Percentiles rank a stretch among this genome's conserved stretches.
Conservation (phyloP, 2,797 vertebrate species). For the Muscicapa striata region DNA sequence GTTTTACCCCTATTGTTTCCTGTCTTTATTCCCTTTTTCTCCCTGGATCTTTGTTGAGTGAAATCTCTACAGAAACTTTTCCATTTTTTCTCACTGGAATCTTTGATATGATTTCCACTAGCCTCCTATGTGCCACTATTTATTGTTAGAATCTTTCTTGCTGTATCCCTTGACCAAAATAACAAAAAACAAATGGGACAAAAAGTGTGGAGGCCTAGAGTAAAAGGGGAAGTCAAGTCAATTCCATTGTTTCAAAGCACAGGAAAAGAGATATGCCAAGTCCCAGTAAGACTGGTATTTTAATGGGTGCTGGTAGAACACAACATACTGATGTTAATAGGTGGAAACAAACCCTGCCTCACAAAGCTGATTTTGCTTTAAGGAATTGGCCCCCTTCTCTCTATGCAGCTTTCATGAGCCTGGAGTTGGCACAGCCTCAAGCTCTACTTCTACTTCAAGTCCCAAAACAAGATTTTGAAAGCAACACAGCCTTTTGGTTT, state of each 20-base stretch:
- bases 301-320: neutral
- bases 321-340: neutral
- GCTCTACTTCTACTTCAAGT: neutral
- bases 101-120: neutral
- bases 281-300: neutral
- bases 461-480: constrained; percentile 45
- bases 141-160: neutral
- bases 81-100: neutral
- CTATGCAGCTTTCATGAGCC: neutral
- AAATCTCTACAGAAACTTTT: neutral
- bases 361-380: neutral
- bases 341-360: neutral
- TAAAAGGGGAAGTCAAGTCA: neutral
- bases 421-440: constrained; percentile 20
- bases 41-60: neutral
- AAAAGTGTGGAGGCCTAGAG: neutral
- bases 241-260: neutral
- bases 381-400: neutral
- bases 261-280: neutral
- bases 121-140: neutral
- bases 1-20: neutral
- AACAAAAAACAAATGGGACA: neutral
- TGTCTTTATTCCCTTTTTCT: neutral
- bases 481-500: constrained; percentile 5
- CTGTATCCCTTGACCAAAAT: neutral